Evolutionary conservation across 2,797 vertebrate species (phyloP), one percentile per base, ranked within the genome.

Genomic region (Sparidentex hasta): DNA sequence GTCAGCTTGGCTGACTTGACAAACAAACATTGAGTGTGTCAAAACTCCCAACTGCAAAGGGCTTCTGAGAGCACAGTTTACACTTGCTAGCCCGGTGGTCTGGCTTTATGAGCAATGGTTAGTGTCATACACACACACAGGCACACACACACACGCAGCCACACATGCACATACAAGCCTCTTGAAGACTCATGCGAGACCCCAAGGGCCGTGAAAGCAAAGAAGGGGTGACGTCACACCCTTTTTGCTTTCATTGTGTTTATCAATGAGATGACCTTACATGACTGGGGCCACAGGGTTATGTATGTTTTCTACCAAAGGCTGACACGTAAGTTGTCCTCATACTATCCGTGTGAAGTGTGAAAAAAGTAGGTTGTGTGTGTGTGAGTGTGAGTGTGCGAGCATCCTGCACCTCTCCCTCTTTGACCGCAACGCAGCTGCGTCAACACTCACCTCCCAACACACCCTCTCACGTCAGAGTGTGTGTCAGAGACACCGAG

Each of bases 1-100:
- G 58, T 90, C 88, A 88, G 87, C 79, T 91, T 91, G 91, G 88
- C 93, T 91, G 92, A 94, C 94, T 94, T 89, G 79, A 95, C 93
- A 95, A 96, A 95, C 95, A 96, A 95, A 95, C 88, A 95, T 78
- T 81, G 72, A 83, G 84, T 87, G 88, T 92, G 94, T 95, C 93
- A 94, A 95, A 95, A 93, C 87, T 94, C 88, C 83, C 84, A 82
- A 91, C 87, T 81, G 90, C 82, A 74, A 94, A 94, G 92, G 90
- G 94, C 93, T 95, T 94, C 94, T 93, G 90, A 93, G 91, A 90
- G 90, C 90, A 93, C 83, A 90, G 94, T 95, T 95, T 95, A 96
- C 94, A 91, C 93, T 95, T 87, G 89, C 94, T 72, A 91, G 87
- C 93, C 91, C 83, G 95, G 95, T 96, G 95, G 95, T 96, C 95